Percentiles rank a stretch among this genome's conserved stretches.
These are phyloP conservation scores for Fukomys damarensis DNA, from an alignment of 2,113 vertebrate species.

Conservation along the genomic window DNA sequence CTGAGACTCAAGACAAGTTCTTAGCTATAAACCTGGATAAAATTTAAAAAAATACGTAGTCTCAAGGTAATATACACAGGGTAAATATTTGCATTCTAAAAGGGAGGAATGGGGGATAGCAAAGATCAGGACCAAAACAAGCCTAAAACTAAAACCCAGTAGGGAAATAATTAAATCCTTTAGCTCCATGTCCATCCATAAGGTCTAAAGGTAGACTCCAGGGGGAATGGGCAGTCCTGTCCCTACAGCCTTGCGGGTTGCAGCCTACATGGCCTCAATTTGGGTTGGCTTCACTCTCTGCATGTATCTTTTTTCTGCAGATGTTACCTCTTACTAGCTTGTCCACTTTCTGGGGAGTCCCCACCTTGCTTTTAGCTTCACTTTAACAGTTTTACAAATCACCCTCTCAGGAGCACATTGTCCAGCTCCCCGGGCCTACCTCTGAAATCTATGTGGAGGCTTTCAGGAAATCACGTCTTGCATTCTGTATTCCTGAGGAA, in stretches of 20 bases:
- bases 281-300: neutral
- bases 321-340: neutral
- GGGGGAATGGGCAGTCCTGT: no score
- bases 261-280: neutral
- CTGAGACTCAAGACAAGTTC: no score
- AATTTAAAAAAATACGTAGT: no score
- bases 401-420: neutral
- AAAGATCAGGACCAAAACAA: neutral
- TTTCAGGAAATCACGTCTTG: neutral
- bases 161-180: neutral
- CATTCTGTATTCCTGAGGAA: neutral
- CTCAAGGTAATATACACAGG: neutral
- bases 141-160: neutral
- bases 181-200: neutral
- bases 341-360: neutral
- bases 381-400: neutral
- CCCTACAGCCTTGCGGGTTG: no score
- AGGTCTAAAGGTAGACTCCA: neutral
- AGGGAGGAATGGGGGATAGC: neutral
- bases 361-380: neutral
- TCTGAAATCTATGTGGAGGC: neutral
- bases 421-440: neutral
- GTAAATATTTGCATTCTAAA: neutral
- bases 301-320: no score
- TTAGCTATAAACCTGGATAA: no score